Percentiles rank a stretch among this genome's conserved stretches.
Evolutionary conservation across 2,113 vertebrate genomes (phyloP).

Genomic region (Trogon melanurus): DNA sequence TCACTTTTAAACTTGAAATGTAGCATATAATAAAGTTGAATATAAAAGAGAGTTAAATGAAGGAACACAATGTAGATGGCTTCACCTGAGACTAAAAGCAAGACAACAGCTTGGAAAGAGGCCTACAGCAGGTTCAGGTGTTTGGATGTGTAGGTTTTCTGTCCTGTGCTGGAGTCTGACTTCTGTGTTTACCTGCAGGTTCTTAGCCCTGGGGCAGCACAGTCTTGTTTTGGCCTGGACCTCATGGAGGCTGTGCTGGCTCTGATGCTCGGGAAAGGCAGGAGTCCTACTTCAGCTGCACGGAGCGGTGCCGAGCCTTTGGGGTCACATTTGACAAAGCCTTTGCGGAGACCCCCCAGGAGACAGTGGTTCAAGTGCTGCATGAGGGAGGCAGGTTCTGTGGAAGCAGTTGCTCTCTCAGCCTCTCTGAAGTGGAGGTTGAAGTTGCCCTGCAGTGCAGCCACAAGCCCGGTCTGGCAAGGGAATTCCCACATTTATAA

Average conservation of each 20-base stretch:
- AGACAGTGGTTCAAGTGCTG: not conserved
- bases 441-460: not conserved
- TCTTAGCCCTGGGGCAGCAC: not conserved
- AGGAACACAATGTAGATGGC: not conserved
- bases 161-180: not conserved
- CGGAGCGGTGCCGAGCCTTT: not conserved
- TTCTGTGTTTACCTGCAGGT: not conserved
- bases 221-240: not conserved
- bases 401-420: not conserved
- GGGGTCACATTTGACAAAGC: not conserved
- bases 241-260: fast-evolving
- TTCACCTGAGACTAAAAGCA: not conserved
- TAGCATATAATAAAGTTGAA: not conserved
- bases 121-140: fast-evolving
- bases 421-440: not conserved
- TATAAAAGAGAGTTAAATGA: not conserved
- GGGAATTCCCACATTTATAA: not conserved
- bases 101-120: not conserved
- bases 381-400: not conserved
- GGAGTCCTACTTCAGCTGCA: not conserved
- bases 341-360: not conserved
- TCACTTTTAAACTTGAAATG: not conserved
- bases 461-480: not conserved
- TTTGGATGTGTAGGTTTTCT: not conserved
- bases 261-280: not conserved